Conservation (phyloP, 2,113 vertebrate genomes). For the Sinocyclocheilus maitianheensis region DNA sequence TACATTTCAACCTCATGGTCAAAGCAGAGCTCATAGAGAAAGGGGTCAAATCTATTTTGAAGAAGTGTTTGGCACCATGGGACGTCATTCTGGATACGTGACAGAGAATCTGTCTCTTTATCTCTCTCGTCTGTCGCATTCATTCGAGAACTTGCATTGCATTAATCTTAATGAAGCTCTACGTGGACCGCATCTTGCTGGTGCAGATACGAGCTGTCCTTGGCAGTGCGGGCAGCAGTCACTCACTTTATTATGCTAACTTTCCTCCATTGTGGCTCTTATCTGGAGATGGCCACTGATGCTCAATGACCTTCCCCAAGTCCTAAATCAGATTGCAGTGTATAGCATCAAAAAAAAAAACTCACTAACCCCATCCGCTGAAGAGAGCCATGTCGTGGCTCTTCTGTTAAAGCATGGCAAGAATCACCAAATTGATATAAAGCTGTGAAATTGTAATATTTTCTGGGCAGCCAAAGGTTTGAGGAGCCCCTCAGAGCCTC, state of each 20-base stretch:
- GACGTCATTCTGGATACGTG: conserved; percentile 20
- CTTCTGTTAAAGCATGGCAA: background rate
- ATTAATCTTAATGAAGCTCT: conserved; percentile 43
- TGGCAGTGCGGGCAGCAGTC: conserved; percentile 38
- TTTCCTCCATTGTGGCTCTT: conserved; percentile 41
- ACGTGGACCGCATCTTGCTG: conserved; percentile 12
- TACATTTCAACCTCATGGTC: conserved; percentile 14
- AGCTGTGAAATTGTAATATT: conserved; percentile 16
- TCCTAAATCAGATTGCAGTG: conserved; percentile 24
- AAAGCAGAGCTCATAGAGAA: background rate
- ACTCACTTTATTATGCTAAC: conserved; percentile 48
- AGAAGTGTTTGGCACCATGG: background rate
- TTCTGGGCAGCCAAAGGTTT: background rate
- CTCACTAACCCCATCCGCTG: background rate
- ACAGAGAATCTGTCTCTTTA: conserved; percentile 33
- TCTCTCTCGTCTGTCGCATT: conserved; percentile 30
- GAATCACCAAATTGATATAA: background rate
- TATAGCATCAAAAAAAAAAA: conserved; percentile 5
- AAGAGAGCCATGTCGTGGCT: background rate
- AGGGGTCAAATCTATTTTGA: conserved; percentile 23
- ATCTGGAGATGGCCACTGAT: conserved; percentile 49
- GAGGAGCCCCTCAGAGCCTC: background rate
- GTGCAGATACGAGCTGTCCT: conserved; percentile 36
- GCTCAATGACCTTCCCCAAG: conserved; percentile 27
- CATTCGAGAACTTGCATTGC: conserved; percentile 38